Evolutionary conservation across 2,113 vertebrate genomes (phyloP), one percentile per base, ranked within the genome.

Genomic region (Mesitornis unicolor): DNA sequence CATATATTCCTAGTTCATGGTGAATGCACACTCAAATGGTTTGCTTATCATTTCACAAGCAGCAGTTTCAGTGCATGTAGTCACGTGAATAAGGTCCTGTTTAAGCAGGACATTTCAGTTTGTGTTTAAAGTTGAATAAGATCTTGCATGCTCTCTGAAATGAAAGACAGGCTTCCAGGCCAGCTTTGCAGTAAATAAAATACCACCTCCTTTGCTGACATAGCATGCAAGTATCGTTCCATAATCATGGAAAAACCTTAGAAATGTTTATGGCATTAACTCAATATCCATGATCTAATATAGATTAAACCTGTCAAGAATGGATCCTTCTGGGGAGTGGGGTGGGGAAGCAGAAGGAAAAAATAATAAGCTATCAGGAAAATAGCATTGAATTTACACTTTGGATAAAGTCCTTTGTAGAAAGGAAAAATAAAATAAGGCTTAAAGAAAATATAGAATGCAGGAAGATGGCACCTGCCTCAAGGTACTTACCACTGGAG

Each of bases 381-480:
- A 91, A 67, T 45, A 64, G 6, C 31, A 43, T 4, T 50, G 38
- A 75, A 86, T 24, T 71, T 87, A 47, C 13, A 60, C 50, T 67
- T 73, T 50, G 16, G 38, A 38, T 68, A 57, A n/a, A n/a, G n/a
- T 74, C 43, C 28, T 89, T 81, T 65, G 35, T 35, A 83, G 28
- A 80, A 10, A 84, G 63, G 29, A 82, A 91, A 76, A 91, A 50
- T 74, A 50, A 70, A 74, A 63, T 48, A 40, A 80, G n/a, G 13
- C 22, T 75, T 96, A 75, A 84, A 92, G 19, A 92, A 94, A 85
- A 80, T 31, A 28, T 21, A 71, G 48, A 70, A 67, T 51, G 33
- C 36, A 50, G 31, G 24, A 90, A 92, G 81, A 93, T 87, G 85
- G 88, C 42, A 93, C 33, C 60, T 95, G 73, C 86, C 86, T 89